Evolutionary conservation across 2,797 vertebrate species (phyloP), one percentile per base, ranked within the genome.

Genomic region (Avahi laniger): DNA sequence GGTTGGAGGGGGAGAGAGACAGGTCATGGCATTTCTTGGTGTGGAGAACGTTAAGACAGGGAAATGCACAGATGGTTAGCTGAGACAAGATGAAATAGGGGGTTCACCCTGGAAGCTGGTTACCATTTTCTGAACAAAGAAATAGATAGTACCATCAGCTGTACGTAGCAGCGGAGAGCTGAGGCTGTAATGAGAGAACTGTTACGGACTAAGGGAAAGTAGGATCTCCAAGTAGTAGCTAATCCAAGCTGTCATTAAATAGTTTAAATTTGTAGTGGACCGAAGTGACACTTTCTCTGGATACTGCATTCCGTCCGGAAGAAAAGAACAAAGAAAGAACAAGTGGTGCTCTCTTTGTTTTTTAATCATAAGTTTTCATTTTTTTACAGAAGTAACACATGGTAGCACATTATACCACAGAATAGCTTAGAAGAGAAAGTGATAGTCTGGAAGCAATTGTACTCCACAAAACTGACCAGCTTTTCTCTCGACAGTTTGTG

Each of bases 51-150:
- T 83, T 72, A 85, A 85, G 50, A 63, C 70, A 79, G 70, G 57
- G 33, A 91, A 82, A 84, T 85, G 12, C 65, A 52, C 6, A 92
- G 10, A 59, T 1, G 4, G 69, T 59, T 70, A 78, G 28, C 13
- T 80, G 43, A 88, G 82, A 92, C 12, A 18, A 69, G 81, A 50
- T 94, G 28, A 82, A 67, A 35, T 30, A 85, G 11, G 5, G 26
- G 63, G 28, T 75, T 94, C 24, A 59, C 72, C 15, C 30, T 83
- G 65, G 61, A 70, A 84, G 22, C 35, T 57, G 7, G 35, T 63
- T 35, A 67, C 57, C 38, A 15, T 96, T 82, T 96, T 92, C 84
- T 96, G 57, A 96, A 50, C 92, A 92, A 59, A 94, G 52, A 28
- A 57, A 13, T 48, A 48, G 67, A 69, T 75, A 89, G 46, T 78